phyloP scores from a whole-genome alignment of 2,113 vertebrate genomes.

The Propithecus coquereli region DNA sequence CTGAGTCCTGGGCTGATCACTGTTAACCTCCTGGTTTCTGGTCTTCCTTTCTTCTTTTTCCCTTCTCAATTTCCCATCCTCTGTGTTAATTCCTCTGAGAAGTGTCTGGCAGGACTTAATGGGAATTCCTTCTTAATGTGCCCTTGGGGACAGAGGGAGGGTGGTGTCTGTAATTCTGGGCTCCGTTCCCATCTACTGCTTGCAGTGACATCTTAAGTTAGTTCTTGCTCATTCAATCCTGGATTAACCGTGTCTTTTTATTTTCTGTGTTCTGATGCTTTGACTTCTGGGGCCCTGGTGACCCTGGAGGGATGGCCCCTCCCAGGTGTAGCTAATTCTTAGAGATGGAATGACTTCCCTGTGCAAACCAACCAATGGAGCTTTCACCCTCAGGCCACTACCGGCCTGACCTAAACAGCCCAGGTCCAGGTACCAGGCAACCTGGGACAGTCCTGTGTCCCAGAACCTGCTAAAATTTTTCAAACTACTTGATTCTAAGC shows the following conservation, averaged over 20 bases:
- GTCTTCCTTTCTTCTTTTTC: neutral
- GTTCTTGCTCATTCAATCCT: neutral
- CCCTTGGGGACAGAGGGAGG: neutral
- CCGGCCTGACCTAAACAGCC: neutral
- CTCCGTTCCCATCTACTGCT: neutral
- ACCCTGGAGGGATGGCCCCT: neutral
- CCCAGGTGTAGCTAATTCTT: neutral
- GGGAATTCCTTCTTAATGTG: neutral
- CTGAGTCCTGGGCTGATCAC: neutral
- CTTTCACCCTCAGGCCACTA: neutral
- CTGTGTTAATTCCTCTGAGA: neutral
- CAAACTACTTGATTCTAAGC: no score
- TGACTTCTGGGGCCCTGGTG: neutral
- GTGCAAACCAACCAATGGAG: neutral
- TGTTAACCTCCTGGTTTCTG: neutral
- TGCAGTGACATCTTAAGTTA: neutral
- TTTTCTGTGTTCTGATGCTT: neutral
- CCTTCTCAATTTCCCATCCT: neutral
- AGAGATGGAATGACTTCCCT: neutral
- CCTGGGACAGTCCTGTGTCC: neutral
- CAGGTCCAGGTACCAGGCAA: neutral
- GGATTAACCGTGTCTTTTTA: neutral
- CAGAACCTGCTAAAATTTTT: neutral
- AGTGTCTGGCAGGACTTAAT: neutral
- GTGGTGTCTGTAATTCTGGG: neutral